phyloP scores from a whole-genome alignment of 1,140 invertebrate species.

The Drosophila cardini region DNA sequence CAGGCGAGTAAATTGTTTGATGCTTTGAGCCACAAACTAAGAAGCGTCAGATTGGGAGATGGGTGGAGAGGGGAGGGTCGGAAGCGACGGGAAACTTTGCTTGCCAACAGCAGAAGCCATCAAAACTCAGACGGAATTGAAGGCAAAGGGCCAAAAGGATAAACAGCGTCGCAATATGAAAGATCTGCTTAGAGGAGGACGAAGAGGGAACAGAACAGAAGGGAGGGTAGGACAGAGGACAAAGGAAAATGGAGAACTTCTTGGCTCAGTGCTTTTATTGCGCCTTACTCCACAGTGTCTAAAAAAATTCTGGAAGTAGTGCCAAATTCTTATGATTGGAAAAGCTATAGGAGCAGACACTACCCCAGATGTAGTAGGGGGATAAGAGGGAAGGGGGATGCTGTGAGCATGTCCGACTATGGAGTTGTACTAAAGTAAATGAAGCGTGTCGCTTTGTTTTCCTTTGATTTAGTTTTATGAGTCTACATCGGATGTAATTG shows the following conservation, averaged over 20 bases:
- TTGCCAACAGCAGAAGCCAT: conserved; percentile 54
- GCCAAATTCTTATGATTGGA: conserved; percentile 52
- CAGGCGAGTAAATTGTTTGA: conserved; percentile 66
- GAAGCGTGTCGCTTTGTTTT: conserved; percentile 84
- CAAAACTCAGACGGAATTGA: conserved; percentile 55
- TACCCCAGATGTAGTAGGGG: background rate
- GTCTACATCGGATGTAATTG: conserved; percentile 85
- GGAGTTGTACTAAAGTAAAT: conserved; percentile 61
- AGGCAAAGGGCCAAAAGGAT: conserved; percentile 61
- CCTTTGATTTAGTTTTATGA: conserved; percentile 85
- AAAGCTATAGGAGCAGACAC: conserved; percentile 34
- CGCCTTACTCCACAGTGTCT: conserved; percentile 34
- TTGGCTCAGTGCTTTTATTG: conserved; percentile 50
- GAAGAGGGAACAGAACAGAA: background rate
- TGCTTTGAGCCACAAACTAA: conserved; percentile 38
- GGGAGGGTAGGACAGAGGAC: background rate
- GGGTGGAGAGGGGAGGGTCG: conserved; percentile 24
- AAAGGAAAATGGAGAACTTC: conserved; percentile 6
- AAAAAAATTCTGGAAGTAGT: conserved; percentile 30
- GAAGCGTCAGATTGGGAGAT: background rate
- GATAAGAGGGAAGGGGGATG: conserved; percentile 13
- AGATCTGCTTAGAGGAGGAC: conserved; percentile 22
- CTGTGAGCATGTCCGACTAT: background rate
- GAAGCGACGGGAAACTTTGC: conserved; percentile 71
- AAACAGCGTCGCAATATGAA: conserved; percentile 56